Conservation (phyloP, 2,888 invertebrate genomes). For the Eupithecia abbreviata region DNA sequence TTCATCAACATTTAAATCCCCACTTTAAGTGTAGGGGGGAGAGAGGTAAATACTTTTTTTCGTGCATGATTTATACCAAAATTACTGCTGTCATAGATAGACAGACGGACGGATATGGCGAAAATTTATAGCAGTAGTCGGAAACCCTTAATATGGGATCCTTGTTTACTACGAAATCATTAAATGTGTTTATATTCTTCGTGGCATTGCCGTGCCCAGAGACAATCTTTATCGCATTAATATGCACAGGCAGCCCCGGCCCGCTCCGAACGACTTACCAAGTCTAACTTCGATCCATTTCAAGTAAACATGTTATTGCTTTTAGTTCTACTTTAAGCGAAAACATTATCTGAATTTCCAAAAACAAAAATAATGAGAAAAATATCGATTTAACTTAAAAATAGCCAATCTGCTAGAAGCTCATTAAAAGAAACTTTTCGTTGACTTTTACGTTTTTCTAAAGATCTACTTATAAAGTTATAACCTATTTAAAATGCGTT, state of each 20-base stretch:
- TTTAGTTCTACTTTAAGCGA: constrained; percentile 35
- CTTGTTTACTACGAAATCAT: not conserved
- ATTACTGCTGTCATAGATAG: not conserved
- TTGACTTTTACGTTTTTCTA: not conserved
- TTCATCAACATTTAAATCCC: too few species aligned
- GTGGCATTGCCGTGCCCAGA: constrained; percentile 2
- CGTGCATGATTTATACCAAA: too few species aligned
- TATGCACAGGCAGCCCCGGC: constrained; percentile 27
- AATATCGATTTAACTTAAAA: not conserved
- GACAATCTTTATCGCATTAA: constrained; percentile 30
- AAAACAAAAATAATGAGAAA: constrained; percentile 9
- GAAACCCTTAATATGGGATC: not conserved
- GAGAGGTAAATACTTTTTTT: too few species aligned
- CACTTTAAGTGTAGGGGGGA: too few species aligned
- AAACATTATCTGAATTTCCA: constrained; percentile 17
- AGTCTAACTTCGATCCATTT: constrained; percentile 35
- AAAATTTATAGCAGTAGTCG: not conserved
- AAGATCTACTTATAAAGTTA: not conserved
- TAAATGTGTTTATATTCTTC: not conserved
- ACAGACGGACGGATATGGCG: not conserved
- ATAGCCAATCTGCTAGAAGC: not conserved
- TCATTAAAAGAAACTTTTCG: not conserved
- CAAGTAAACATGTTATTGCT: constrained; percentile 45
- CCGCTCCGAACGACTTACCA: constrained; percentile 34
- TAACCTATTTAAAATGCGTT: not conserved